Evolutionary conservation across 2,113 vertebrate species (phyloP).

Genomic region (Corvus cornix): DNA sequence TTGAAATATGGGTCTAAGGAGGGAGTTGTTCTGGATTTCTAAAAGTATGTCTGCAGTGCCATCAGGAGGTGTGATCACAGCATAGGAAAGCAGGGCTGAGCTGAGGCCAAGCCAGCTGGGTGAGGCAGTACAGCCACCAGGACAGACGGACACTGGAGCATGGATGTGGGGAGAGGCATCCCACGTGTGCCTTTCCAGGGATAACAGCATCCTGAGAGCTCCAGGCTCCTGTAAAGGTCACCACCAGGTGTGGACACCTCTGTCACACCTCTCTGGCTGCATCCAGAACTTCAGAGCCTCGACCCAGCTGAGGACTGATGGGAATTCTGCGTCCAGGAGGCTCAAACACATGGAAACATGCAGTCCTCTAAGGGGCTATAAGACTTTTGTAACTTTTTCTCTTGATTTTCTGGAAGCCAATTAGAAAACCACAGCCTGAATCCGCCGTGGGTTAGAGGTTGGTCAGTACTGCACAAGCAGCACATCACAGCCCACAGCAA

Average conservation of each 20-base stretch:
- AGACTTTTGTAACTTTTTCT: not conserved
- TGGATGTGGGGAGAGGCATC: not conserved
- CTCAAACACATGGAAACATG: not conserved
- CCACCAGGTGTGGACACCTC: rapidly evolving
- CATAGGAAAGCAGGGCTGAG: not conserved
- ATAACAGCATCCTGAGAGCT: not conserved
- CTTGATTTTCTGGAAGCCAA: not conserved
- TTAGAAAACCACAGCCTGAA: not conserved
- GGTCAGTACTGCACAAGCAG: not conserved
- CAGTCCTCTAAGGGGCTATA: not conserved
- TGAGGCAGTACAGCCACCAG: not conserved
- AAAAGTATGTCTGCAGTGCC: conserved; percentile 51
- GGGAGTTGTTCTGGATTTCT: not conserved
- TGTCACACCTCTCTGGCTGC: not conserved
- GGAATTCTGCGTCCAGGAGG: not conserved
- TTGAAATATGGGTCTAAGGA: not conserved
- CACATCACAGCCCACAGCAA: not conserved
- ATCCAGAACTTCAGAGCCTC: not conserved
- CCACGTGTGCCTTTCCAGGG: rapidly evolving
- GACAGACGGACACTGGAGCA: not conserved
- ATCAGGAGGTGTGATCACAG: conserved; percentile 52
- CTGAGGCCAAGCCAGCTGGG: rapidly evolving
- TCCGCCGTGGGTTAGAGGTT: not conserved
- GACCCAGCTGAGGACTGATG: rapidly evolving
- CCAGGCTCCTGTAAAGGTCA: rapidly evolving